A percentile compares a stretch with the other conserved stretches of the same genome.
Conservation (phyloP, 2,888 invertebrate species). For the Furcula furcula region DNA sequence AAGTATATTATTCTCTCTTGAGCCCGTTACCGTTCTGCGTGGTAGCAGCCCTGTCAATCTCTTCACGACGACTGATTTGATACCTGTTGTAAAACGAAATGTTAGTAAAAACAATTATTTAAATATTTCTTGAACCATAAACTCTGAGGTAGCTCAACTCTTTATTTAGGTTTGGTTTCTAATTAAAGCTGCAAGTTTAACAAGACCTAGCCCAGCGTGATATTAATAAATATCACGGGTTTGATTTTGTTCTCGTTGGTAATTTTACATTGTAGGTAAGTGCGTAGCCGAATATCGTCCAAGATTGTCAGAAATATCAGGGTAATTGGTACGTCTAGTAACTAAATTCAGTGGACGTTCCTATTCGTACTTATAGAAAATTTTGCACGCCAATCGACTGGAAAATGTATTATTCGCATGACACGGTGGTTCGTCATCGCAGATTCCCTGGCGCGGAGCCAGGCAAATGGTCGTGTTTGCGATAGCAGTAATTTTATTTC, state of each 20-base stretch:
- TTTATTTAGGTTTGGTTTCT: too few relatives aligned
- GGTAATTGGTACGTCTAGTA: too few relatives aligned
- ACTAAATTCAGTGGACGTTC: too few relatives aligned
- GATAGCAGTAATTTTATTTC: slow-evolving; percentile 66
- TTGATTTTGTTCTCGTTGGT: slow-evolving; percentile 6
- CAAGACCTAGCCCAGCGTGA: slow-evolving; percentile 20
- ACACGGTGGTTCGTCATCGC: slow-evolving; percentile 56
- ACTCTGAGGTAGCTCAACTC: too few relatives aligned
- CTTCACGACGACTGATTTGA: slow-evolving; percentile 80
- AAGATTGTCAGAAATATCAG: too few relatives aligned
- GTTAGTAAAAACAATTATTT: too few relatives aligned
- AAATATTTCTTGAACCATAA: too few relatives aligned
- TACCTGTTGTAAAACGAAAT: slow-evolving; percentile 54
- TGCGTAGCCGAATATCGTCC: background rate
- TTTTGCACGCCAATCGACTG: slow-evolving; percentile 29
- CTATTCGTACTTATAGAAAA: too few relatives aligned
- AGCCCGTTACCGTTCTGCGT: slow-evolving; percentile 83
- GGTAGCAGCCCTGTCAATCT: slow-evolving; percentile 60
- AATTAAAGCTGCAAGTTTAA: slow-evolving; percentile 1
- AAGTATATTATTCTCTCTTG: slow-evolving; percentile 78
- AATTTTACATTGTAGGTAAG: slow-evolving; percentile 2
- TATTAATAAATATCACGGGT: slow-evolving; percentile 25
- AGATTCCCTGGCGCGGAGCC: slow-evolving; percentile 58
- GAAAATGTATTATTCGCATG: slow-evolving; percentile 47
- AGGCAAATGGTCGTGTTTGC: slow-evolving; percentile 46